Base-by-base conservation (phyloP, 2,888 invertebrate species). In the Chloromyia formosa region DNA sequence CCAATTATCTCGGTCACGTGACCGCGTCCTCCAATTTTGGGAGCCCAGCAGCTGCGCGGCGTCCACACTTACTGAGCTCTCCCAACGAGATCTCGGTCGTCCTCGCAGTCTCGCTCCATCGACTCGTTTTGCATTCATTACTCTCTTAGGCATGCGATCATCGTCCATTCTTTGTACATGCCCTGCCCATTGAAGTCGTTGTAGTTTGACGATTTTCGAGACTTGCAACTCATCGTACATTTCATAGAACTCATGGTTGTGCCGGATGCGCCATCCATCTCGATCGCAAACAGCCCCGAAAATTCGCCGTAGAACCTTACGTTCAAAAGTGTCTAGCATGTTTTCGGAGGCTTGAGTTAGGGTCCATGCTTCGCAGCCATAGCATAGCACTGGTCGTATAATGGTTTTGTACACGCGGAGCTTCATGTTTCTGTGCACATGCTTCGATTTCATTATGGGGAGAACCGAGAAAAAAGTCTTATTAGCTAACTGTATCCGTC, bases 221-320 rank as follows among this genome's bases (percentile, higher is more conserved):
- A 49, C 49, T 49, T 49, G 4, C 16, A 12, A 10, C 49, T 49
- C 49, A 49, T 49, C 49, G 49, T 49, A 49, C 49, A 49, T 2
- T 49, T 49, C 5, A n/a, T 49, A 49, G 4, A 49, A 49, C 49
- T 49, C 49, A 49, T 49, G 49, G 49, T 49, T 49, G 49, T 49
- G 12, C 5, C 49, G 49, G 49, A 49, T 49, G 12, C 16, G 49
- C 49, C 49, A 49, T 12, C 12, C 5, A 49, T n/a, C 16, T n/a
- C 49, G 49, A 2, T 49, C 49, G 49, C 16, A 10, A 49, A 49
- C 49, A 3, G 49, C 49, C 49, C 49, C 49, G 16, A 49, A 49
- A 49, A 49, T 49, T 49, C 49, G 49, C 49, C 49, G 49, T 5
- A 49, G 49, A 12, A 49, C 49, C 16, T 49, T 49, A 2, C 49